Base-by-base conservation (phyloP, 2,888 invertebrate genomes). In the Xanthorhoe spadicearia region DNA sequence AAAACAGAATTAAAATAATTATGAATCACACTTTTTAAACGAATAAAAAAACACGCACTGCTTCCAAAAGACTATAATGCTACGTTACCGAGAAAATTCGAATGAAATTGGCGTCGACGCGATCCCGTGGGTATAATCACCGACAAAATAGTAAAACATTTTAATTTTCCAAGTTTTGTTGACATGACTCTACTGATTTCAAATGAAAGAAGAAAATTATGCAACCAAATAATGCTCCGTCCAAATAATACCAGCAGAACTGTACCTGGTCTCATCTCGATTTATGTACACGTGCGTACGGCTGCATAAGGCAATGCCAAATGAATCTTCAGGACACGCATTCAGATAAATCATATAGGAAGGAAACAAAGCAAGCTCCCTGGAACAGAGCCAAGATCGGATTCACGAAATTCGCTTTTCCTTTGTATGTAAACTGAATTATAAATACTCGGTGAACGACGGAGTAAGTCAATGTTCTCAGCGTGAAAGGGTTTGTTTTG, bases 321-420 rank as follows among this genome's bases (percentile, higher is more conserved):
- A 71, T 70, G 67, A 73, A 71, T 69, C 58, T 64, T 66, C 65
- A 70, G 67, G 65, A 23, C 55, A 28, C 60, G 61, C 38, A 64
- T 63, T 59, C 64, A 73, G 61, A 73, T 71, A 84, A 86, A 85
- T 87, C 87, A 86, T 84, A 85, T 77, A 74, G 73, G 72, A 76
- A 61, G 79, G 81, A 79, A 88, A 90, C 89, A 90, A 90, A 90
- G 89, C 86, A 75, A 68, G 60, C 75, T 75, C 38, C 51, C 79
- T 90, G 90, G 90, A 85, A 58, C 35, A 4, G 13, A 38, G 88
- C 90, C 90, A 89, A 84, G 57, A 72, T 63, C 69, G 77, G 74
- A 74, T 72, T 75, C 76, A 75, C 73, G 71, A 73, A 77, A 73
- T 76, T 78, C 79, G 80, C 78, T 72, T 79, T 80, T 85, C 83